A percentile compares a stretch with the other conserved stretches of the same genome.
These are phyloP conservation scores for Aplysia californica DNA, from an alignment of 1,140 invertebrate genomes.

Conservation along the genomic window DNA sequence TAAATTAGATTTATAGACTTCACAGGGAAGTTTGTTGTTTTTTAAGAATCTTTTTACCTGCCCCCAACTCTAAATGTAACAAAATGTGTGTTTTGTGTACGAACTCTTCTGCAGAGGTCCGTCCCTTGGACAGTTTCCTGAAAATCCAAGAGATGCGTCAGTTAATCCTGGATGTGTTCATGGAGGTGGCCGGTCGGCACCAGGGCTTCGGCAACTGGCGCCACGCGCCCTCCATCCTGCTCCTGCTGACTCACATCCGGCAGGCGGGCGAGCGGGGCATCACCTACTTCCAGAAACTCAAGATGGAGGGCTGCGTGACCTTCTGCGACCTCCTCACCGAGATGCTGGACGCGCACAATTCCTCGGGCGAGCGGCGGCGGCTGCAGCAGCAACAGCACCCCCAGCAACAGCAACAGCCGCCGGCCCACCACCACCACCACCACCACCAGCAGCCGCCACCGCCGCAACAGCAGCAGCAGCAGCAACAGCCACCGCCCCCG, in stretches of 20 bases:
- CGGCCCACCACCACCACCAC: constrained; percentile 6
- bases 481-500: constrained; percentile 2
- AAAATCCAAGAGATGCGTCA: constrained; percentile 56
- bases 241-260: constrained; percentile 60
- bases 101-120: too few species aligned
- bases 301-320: constrained; percentile 53
- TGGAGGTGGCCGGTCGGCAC: constrained; percentile 56
- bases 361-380: constrained; percentile 24
- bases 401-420: constrained; percentile 19
- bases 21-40: too few species aligned
- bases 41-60: too few species aligned
- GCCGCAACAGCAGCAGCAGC: not conserved
- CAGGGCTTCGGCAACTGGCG: constrained; percentile 46
- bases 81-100: too few species aligned
- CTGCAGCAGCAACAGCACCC: constrained; percentile 18
- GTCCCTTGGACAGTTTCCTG: constrained; percentile 48
- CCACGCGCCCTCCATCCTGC: constrained; percentile 53
- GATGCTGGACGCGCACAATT: constrained; percentile 61
- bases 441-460: not conserved
- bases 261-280: constrained; percentile 57
- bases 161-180: constrained; percentile 53
- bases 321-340: constrained; percentile 61
- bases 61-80: too few species aligned
- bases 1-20: too few species aligned
- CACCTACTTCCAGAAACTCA: constrained; percentile 56